A percentile compares a stretch with the other conserved stretches of the same genome.
Conservation (phyloP, 1,140 invertebrate species). For the Eurosta solidaginis region DNA sequence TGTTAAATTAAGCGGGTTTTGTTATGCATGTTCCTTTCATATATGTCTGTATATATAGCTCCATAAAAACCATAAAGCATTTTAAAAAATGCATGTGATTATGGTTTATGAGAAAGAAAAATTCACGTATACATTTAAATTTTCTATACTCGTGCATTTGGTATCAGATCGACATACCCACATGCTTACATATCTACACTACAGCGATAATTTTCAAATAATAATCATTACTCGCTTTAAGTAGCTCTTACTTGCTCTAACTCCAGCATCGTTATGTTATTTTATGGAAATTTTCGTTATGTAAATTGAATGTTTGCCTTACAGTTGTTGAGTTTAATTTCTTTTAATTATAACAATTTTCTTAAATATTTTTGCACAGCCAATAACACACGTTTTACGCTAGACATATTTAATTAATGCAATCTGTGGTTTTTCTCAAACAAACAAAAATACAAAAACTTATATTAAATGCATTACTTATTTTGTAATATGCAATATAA, state of each 20-base stretch:
- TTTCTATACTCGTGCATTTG: not conserved
- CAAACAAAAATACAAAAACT: not conserved
- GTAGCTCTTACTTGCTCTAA: slow-evolving; percentile 4
- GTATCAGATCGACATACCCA: not conserved
- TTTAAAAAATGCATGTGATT: not conserved
- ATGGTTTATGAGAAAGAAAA: not conserved
- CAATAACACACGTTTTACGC: not conserved
- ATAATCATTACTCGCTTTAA: not conserved
- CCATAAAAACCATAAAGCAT: not conserved
- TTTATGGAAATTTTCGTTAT: not conserved
- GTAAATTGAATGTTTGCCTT: not conserved
- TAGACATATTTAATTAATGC: not conserved
- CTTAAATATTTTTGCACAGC: not conserved
- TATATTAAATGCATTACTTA: not conserved
- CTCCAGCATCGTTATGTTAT: not conserved
- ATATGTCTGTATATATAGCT: not conserved
- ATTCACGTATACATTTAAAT: not conserved
- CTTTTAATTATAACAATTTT: not conserved
- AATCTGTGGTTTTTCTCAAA: not conserved
- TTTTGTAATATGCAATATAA: not conserved
- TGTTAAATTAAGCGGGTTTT: not conserved
- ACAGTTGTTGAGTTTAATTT: not conserved
- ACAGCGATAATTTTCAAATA: not conserved
- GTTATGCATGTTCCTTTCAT: not conserved
- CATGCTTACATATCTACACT: not conserved